phyloP scores from a whole-genome alignment of 2,888 invertebrate species.

The Drosophila tanythrix region DNA sequence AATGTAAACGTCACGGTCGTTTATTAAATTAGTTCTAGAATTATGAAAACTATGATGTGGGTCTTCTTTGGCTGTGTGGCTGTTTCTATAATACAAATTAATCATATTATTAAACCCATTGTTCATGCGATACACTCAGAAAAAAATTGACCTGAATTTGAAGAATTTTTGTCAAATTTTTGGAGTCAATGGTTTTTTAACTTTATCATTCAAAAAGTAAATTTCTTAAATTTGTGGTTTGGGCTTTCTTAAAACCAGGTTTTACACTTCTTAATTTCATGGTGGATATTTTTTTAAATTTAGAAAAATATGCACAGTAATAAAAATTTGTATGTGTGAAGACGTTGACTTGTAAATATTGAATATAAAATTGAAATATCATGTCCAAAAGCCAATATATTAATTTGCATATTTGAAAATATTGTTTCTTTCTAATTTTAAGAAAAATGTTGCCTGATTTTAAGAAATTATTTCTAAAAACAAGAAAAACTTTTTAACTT shows the following conservation, averaged over 20 bases:
- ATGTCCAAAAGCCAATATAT: background rate
- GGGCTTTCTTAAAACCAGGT: background rate
- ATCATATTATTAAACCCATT: background rate
- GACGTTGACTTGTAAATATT: background rate
- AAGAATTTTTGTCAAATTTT: background rate
- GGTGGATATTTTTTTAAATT: background rate
- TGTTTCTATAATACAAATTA: conserved; percentile 74
- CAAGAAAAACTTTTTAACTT: no score
- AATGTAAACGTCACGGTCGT: conserved; percentile 84
- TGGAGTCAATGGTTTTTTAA: background rate
- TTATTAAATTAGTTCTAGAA: conserved; percentile 85
- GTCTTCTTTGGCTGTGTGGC: conserved; percentile 83
- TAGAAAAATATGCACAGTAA: background rate
- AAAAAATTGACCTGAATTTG: background rate
- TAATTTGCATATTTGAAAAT: background rate
- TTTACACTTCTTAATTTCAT: background rate
- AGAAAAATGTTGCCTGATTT: background rate
- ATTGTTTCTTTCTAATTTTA: background rate
- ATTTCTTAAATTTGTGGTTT: background rate
- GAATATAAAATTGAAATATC: background rate
- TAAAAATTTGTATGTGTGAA: background rate
- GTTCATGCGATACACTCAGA: background rate
- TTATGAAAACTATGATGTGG: conserved; percentile 84
- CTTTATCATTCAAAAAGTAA: background rate
- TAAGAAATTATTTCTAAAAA: background rate